Evolutionary conservation across 2,113 vertebrate species (phyloP), one percentile per base, ranked within the genome.

Genomic region (Callionymus lyra): DNA sequence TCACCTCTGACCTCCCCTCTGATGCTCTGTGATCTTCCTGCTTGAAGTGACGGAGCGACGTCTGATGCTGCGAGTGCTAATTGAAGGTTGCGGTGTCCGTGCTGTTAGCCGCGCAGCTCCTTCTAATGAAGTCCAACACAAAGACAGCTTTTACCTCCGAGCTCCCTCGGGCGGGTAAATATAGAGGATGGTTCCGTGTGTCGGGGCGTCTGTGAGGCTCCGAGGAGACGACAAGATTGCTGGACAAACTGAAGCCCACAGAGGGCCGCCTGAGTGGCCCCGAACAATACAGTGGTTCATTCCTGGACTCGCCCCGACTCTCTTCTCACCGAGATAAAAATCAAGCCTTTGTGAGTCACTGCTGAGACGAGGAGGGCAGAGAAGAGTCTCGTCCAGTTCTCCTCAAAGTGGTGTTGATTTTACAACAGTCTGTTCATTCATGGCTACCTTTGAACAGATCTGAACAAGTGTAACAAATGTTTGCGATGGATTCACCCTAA

Each of bases 251-350:
- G 54, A 73, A 46, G 38, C 54, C 44, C 45, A 55, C 61, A 43
- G 41, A 67, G n/a, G 18, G 14, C 58, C 37, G 66, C 51, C 39
- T 63, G 44, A 68, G 41, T 65, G 68, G 63, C 34, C 53, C 48
- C 47, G 67, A 70, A 80, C 80, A 84, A 81, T 79, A 68, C 37
- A 40, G 47, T 35, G 16, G 45, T 79, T 85, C 59, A 82, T 82
- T 71, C 65, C 12, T 1, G 8, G 50, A 66, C 34, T 36, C 19
- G 40, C 63, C 61, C n/a, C 32, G 10, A 12, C 43, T 42, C 47
- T 11, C 53, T 41, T 35, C 45, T 35, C 33, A 1, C 54, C 38
- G 27, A 37, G 44, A 69, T 65, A 56, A 58, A 58, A 76, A 76
- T 60, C 58, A 41, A 31, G 38, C 34, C 65, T 74, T 68, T 74